phyloP scores from a whole-genome alignment of 2,888 invertebrate genomes.

The Agonopterix alstromeriana region DNA sequence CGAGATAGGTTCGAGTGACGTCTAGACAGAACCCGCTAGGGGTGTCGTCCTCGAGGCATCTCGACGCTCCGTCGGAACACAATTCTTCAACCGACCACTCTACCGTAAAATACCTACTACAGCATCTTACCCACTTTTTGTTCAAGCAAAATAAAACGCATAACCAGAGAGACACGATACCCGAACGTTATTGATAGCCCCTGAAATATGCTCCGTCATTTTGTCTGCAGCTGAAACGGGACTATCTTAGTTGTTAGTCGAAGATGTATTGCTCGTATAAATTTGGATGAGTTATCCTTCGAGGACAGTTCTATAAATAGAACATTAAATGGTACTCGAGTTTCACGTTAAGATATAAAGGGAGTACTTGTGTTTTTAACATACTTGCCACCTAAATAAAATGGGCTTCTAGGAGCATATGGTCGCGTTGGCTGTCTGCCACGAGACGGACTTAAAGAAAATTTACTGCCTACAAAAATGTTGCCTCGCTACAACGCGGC shows the following conservation, averaged over 20 bases:
- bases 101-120: background rate
- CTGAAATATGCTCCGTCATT: conserved; percentile 40
- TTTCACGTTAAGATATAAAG: conserved; percentile 14
- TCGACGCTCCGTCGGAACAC: conserved; percentile 10
- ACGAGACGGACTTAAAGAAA: conserved; percentile 52
- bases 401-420: conserved; percentile 44
- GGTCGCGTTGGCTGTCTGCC: conserved; percentile 53
- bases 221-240: conserved; percentile 39
- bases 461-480: conserved; percentile 62
- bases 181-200: conserved; percentile 28
- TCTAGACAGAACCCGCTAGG: too few relatives aligned
- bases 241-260: conserved; percentile 27
- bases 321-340: background rate
- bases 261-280: conserved; percentile 34
- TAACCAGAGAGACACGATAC: conserved; percentile 30
- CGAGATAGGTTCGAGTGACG: too few relatives aligned
- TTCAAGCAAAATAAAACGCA: conserved; percentile 25
- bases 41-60: too few relatives aligned
- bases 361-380: conserved; percentile 26
- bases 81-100: too few relatives aligned
- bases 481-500: conserved; percentile 30
- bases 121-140: conserved; percentile 18
- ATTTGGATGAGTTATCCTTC: conserved; percentile 29
- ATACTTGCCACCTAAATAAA: conserved; percentile 35
- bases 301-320: conserved; percentile 23